Base-by-base conservation (phyloP, 1,140 invertebrate species). In the Steinernema feltiae region DNA sequence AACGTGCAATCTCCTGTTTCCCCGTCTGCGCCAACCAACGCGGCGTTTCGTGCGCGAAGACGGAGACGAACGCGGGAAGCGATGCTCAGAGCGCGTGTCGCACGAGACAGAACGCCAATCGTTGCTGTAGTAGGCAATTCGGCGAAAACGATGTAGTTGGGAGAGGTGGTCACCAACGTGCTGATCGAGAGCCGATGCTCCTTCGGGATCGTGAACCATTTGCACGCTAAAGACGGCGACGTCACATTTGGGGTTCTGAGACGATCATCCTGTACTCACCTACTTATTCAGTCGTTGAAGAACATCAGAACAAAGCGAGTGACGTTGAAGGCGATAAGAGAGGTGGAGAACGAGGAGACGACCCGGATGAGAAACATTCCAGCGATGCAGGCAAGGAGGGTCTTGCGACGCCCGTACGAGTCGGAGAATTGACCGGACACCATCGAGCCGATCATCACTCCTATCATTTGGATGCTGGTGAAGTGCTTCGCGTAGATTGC, bases 81-180 rank as follows among this genome's bases (percentile, higher is more conserved):
- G 81, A 82, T 3, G 53, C 53, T n/a, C 15, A 81, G 35, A 29
- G 79, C n/a, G 27, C 71, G 32, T 2, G 53, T 73, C 2, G 82
- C n/a, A 32, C 71, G 35, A 12, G 84, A 72, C 24, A 82, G 70
- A 30, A 30, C 80, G 27, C 80, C 80, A 82, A 46, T 85, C 35
- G 1, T 32, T 31, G 29, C 35, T 75, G 31, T 30, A 79, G 73
- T 84, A 82, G 12, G 83, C 79, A 17, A 82, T 46, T 15, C 71
- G n/a, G 80, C 80, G 31, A 85, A 73, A 17, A 84, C 35, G 27
- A 82, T 71, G 48, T 85, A 82, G 74, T 84, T 83, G 0, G 83
- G 80, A 1, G 82, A 84, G 46, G 83, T 84, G 21, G 79, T 81
- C 29, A 82, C 29, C 17, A 72, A 41, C 30, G 48, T 79, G 0